A percentile compares a stretch with the other conserved stretches of the same genome.
Evolutionary conservation across 2,888 invertebrate genomes (phyloP).

Genomic region (Trichopoda pennipes): DNA sequence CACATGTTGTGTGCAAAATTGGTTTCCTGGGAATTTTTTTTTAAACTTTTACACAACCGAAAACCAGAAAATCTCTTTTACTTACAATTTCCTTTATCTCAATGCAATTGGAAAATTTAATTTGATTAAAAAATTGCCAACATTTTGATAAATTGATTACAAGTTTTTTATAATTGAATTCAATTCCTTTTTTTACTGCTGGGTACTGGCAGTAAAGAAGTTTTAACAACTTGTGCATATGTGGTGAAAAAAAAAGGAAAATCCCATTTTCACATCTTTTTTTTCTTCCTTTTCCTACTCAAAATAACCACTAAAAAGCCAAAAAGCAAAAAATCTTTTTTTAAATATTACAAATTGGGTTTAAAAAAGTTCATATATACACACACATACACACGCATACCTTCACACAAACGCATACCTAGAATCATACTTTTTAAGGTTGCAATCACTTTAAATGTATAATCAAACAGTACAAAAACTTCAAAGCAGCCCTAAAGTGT

Average conservation of each 20-base stretch:
- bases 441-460: conserved; percentile 1
- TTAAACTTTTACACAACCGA: not conserved
- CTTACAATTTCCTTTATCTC: conserved; percentile 32
- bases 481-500: conserved; percentile 38
- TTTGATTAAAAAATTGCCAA: conserved; percentile 66
- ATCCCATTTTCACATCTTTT: not conserved
- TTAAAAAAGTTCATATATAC: not conserved
- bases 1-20: conserved; percentile 57
- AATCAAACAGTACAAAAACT: not conserved
- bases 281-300: not conserved
- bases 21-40: conserved; percentile 43
- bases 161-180: conserved; percentile 31
- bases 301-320: not conserved
- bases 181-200: no score
- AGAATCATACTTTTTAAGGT: not conserved
- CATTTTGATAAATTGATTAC: conserved; percentile 61
- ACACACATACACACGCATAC: not conserved
- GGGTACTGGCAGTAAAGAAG: not conserved
- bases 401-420: no score
- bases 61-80: conserved; percentile 13
- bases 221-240: conserved; percentile 1
- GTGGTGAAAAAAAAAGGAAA: conserved; percentile 1
- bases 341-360: conserved; percentile 52
- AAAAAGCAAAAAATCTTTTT: conserved; percentile 10
- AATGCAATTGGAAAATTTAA: conserved; percentile 56